phyloP scores from a whole-genome alignment of 2,888 invertebrate genomes.

The Scaptomyza parva region DNA sequence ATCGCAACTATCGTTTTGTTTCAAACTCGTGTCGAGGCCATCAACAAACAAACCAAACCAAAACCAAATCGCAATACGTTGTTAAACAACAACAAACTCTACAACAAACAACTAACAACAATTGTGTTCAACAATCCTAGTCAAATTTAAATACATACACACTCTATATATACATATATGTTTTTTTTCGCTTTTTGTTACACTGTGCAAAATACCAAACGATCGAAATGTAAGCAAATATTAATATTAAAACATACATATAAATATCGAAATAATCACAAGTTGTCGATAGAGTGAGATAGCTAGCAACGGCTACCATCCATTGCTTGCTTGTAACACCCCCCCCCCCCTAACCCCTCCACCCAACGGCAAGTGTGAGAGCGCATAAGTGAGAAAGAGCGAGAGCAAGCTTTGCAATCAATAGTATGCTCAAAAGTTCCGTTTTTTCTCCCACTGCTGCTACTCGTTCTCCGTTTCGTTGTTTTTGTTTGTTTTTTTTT shows the following conservation, averaged over 20 bases:
- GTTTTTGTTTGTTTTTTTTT: slow-evolving; percentile 19
- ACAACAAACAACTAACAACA: slow-evolving; percentile 25
- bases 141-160: slow-evolving; percentile 38
- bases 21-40: slow-evolving; percentile 38
- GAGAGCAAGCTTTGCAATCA: slow-evolving; percentile 59
- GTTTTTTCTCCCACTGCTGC: background rate
- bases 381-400: slow-evolving; percentile 22
- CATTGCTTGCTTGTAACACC: background rate
- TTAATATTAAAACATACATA: slow-evolving; percentile 1
- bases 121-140: slow-evolving; percentile 46
- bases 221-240: slow-evolving; percentile 16
- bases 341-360: no score
- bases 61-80: slow-evolving; percentile 41
- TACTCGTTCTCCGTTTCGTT: background rate
- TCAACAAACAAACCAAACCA: background rate
- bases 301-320: slow-evolving; percentile 23
- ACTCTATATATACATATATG: slow-evolving; percentile 22
- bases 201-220: slow-evolving; percentile 27
- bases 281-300: slow-evolving; percentile 39
- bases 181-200: slow-evolving; percentile 43
- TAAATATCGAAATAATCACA: slow-evolving; percentile 11
- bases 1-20: slow-evolving; percentile 49
- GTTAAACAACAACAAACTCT: slow-evolving; percentile 21
- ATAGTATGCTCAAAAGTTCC: slow-evolving; percentile 42
- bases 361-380: slow-evolving; percentile 31